phyloP scores from a whole-genome alignment of 2,797 vertebrate genomes.

The Hoplostethus mediterraneus region DNA sequence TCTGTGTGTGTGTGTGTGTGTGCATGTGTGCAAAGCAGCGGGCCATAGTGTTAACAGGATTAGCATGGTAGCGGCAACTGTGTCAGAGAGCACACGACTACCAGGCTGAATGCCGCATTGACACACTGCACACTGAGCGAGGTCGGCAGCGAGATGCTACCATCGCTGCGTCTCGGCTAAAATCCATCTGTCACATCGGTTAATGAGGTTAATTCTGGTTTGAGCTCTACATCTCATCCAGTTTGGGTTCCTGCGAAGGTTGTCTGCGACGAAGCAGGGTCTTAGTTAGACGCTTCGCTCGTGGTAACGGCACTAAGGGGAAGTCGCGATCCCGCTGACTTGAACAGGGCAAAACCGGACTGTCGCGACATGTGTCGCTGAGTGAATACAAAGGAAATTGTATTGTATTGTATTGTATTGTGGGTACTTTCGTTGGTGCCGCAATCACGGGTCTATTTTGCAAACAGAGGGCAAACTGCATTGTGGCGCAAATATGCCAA shows the following conservation, averaged over 20 bases:
- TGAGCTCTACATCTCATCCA: constrained; percentile 27
- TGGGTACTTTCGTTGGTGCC: not conserved
- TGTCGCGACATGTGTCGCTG: not conserved
- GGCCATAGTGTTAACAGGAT: constrained; percentile 66
- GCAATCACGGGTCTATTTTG: not conserved
- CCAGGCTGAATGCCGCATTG: constrained; percentile 3
- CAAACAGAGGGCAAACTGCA: constrained; percentile 4
- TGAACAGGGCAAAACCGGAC: constrained; percentile 1
- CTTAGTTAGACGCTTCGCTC: constrained; percentile 23
- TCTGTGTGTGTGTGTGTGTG: constrained; percentile 18
- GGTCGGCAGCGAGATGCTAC: not conserved
- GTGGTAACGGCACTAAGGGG: constrained; percentile 1
- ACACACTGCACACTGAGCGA: not conserved
- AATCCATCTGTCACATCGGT: constrained; percentile 34
- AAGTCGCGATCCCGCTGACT: constrained; percentile 12
- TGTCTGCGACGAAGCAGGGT: constrained; percentile 24
- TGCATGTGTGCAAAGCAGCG: constrained; percentile 37
- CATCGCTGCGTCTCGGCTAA: constrained; percentile 6
- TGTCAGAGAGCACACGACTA: constrained; percentile 52
- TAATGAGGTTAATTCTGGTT: constrained; percentile 50
- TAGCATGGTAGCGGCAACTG: constrained; percentile 56
- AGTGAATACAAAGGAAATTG: constrained; percentile 12
- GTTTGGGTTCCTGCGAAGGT: constrained; percentile 17
- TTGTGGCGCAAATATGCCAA: too few species aligned
- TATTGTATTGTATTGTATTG: too few species aligned